A percentile compares a stretch with the other conserved stretches of the same genome.
Evolutionary conservation across 2,888 invertebrate species (phyloP).

Genomic region (Hofmannophila pseudospretella): DNA sequence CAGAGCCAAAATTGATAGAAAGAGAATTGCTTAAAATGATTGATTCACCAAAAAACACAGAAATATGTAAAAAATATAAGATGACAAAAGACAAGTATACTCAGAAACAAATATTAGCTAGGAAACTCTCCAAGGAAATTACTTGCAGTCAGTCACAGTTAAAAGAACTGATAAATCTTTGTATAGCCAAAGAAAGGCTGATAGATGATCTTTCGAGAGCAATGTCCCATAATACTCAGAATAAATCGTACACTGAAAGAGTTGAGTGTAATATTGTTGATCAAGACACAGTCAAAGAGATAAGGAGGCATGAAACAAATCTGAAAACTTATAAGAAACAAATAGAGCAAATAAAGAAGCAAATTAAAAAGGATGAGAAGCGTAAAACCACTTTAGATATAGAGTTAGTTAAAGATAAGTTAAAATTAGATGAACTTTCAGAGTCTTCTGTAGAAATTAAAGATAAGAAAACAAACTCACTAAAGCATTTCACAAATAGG

Average conservation of each 20-base stretch:
- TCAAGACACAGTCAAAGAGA: slow-evolving; percentile 79
- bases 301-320: slow-evolving; percentile 84
- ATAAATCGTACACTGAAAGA: slow-evolving; percentile 76
- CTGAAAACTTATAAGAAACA: slow-evolving; percentile 86
- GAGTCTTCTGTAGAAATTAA: slow-evolving; percentile 73
- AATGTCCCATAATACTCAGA: slow-evolving; percentile 48
- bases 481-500: slow-evolving; percentile 81
- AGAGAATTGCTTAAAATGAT: slow-evolving; percentile 74
- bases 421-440: slow-evolving; percentile 70
- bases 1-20: slow-evolving; percentile 75
- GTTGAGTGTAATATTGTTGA: slow-evolving; percentile 71
- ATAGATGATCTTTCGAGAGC: slow-evolving; percentile 81
- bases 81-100: slow-evolving; percentile 70
- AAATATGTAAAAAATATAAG: slow-evolving; percentile 74
- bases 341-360: slow-evolving; percentile 85
- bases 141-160: slow-evolving; percentile 82
- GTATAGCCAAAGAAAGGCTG: slow-evolving; percentile 82
- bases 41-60: slow-evolving; percentile 67
- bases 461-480: slow-evolving; percentile 76
- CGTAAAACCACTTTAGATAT: slow-evolving; percentile 82
- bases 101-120: slow-evolving; percentile 66
- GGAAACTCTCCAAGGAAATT: slow-evolving; percentile 77
- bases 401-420: slow-evolving; percentile 78
- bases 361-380: slow-evolving; percentile 85
- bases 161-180: slow-evolving; percentile 83